Evolutionary conservation across 2,888 invertebrate genomes (phyloP), one percentile per base, ranked within the genome.

Genomic region (Spilarctia lutea): DNA sequence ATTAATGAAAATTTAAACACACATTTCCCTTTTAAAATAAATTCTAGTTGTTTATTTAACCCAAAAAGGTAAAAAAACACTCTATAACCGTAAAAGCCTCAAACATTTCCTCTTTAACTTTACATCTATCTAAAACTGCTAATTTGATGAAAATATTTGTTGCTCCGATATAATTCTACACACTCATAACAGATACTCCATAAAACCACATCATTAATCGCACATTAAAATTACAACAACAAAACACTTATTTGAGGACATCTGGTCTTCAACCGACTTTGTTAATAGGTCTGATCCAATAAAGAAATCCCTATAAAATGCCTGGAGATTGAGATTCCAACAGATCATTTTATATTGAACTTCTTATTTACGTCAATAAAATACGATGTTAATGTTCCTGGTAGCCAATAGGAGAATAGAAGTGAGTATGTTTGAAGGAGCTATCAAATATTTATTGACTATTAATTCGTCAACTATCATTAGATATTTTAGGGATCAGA

Each of bases 281-380:
- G 68, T 65, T 1, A 67, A 75, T 56, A 74, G 68, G 42, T 72
- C 63, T 77, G 68, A 76, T 11, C 24, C 45, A 74, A 79, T 56
- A 75, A 65, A 56, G 71, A 63, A 16, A 63, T 39, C 27, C n/a
- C n/a, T 75, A 20, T 11, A 35, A 60, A 70, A 66, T 69, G 13
- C n/a, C 65, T 74, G 11, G 24, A 16, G 24, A 16, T 0, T 18
- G 13, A 8, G 13, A 69, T 70, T 72, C 75, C 39, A 27, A 33
- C 68, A 71, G 81, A 18, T 78, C 79, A 63, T 60, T 60, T 68
- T 79, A 66, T 35, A 52, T 35, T 75, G 77, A 81, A 45, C 42
- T 2, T n/a, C 8, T 72, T 75, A 79, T 80, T 78, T 71, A 81
- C 75, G 85, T 82, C 77, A 83, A 83, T 85, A 83, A 84, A 86